Evolutionary conservation across 2,113 vertebrate species (phyloP).

Genomic region (Potamarius usumacintae): DNA sequence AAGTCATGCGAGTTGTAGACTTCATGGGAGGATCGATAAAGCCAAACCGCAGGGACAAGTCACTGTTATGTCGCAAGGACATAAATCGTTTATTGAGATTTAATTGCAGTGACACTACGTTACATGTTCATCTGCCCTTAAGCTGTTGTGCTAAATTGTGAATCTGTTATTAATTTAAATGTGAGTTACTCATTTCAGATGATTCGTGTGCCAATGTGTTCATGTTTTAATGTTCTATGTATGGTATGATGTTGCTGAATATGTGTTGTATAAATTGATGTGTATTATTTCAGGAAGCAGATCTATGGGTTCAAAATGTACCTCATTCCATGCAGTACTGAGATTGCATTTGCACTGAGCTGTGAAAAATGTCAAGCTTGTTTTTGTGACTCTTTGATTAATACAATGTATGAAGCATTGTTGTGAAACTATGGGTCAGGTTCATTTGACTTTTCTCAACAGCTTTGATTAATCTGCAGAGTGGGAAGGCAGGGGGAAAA

Average conservation of each 20-base stretch:
- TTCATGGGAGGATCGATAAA: not conserved
- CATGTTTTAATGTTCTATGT: not conserved
- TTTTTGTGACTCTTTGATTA: constrained; percentile 19
- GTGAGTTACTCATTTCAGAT: not conserved
- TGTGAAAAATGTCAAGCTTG: constrained; percentile 33
- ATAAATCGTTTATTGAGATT: constrained; percentile 29
- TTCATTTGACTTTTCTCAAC: not conserved
- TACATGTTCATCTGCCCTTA: not conserved
- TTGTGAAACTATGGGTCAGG: not conserved
- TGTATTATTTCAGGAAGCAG: constrained; percentile 3
- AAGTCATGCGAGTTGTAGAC: not conserved
- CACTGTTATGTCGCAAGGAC: not conserved
- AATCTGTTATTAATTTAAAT: constrained; percentile 30
- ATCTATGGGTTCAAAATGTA: constrained; percentile 11
- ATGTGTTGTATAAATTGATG: not conserved
- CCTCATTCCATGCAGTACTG: constrained; percentile 7
- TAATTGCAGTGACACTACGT: not conserved
- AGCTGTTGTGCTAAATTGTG: not conserved
- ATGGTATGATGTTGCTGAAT: not conserved
- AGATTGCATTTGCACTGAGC: constrained; percentile 39
- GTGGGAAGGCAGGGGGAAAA: not conserved
- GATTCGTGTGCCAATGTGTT: not conserved
- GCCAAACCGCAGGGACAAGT: too few species aligned
- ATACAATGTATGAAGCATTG: not conserved
- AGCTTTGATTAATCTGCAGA: not conserved